Percentiles rank a stretch among this genome's conserved stretches.
phyloP scores from a whole-genome alignment of 2,113 vertebrate genomes.

The Alectura lathami region DNA sequence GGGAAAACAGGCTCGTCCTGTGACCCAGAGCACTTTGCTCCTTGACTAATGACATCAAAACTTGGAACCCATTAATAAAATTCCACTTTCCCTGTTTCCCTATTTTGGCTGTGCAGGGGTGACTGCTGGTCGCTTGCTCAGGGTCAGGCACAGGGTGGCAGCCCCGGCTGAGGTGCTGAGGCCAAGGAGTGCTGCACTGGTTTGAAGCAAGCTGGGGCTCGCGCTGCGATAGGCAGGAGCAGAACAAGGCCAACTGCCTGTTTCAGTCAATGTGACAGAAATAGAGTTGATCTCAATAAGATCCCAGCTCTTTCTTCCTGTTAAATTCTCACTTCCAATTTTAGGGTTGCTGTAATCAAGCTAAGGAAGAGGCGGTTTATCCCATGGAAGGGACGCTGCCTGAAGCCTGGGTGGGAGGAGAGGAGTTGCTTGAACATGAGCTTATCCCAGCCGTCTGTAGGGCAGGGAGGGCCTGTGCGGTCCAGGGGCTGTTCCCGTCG shows the following conservation, averaged over 20 bases:
- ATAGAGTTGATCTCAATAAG: conserved; percentile 63
- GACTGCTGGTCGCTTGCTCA: rapidly evolving
- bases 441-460: background rate
- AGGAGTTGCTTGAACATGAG: background rate
- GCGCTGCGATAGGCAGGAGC: background rate
- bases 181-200: background rate
- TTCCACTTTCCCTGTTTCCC: background rate
- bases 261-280: conserved; percentile 58
- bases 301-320: conserved; percentile 54
- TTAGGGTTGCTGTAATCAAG: conserved; percentile 57
- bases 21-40: background rate
- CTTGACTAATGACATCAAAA: background rate
- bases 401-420: background rate
- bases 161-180: rapidly evolving
- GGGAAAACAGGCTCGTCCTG: background rate
- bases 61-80: background rate
- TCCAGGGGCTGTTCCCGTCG: background rate
- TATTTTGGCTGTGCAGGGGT: background rate
- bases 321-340: conserved; percentile 51
- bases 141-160: background rate
- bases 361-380: conserved; percentile 18
- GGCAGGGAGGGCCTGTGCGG: background rate
- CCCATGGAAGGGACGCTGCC: background rate
- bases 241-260: conserved; percentile 57
- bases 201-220: background rate